These are phyloP conservation scores for Tinea pellionella DNA, from an alignment of 2,888 invertebrate species.

Conservation along the genomic window DNA sequence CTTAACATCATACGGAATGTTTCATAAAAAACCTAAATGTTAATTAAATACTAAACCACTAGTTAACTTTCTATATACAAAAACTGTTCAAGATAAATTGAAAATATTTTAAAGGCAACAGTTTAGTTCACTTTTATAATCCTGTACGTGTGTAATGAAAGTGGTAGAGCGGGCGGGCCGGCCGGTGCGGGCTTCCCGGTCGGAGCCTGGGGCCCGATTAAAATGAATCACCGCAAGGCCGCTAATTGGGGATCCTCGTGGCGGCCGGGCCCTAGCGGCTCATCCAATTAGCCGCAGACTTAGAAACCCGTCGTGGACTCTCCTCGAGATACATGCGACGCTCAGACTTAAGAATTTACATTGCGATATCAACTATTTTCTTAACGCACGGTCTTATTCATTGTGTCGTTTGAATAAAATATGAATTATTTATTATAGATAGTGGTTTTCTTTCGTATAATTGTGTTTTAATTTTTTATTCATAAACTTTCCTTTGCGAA, in stretches of 20 bases:
- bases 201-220: conserved; percentile 41
- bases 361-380: neutral
- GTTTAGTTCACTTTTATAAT: neutral
- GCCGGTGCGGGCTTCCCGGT: neutral
- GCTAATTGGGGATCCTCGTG: conserved; percentile 57
- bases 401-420: neutral
- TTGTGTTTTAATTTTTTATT: conserved; percentile 8
- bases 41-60: no score
- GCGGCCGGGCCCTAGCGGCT: conserved; percentile 35
- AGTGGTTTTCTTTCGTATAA: neutral
- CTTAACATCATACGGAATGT: no score
- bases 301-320: conserved; percentile 50
- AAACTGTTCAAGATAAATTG: no score
- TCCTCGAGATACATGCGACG: neutral
- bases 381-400: neutral
- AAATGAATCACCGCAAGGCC: conserved; percentile 61
- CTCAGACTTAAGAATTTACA: neutral
- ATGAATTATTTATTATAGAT: neutral
- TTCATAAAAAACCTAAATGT: no score
- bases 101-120: neutral
- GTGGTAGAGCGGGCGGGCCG: neutral
- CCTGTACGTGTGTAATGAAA: neutral
- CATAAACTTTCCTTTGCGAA: conserved; percentile 16
- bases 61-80: no score
- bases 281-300: conserved; percentile 66